phyloP scores from a whole-genome alignment of 2,113 vertebrate species.

The Piliocolobus tephrosceles region DNA sequence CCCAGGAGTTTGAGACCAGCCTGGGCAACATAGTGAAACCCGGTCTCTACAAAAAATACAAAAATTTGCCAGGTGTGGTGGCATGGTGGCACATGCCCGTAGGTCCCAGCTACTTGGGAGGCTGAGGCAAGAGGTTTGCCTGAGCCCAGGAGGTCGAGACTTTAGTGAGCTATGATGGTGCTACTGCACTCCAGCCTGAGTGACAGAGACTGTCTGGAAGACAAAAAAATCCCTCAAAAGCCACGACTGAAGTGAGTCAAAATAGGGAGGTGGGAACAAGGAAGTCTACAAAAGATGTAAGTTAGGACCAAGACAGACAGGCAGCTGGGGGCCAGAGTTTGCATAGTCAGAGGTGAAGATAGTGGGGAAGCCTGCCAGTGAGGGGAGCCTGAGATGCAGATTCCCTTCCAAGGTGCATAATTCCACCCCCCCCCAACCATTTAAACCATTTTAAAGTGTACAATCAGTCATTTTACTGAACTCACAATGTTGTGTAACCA shows the following conservation, averaged over 20 bases:
- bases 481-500: neutral
- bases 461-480: neutral
- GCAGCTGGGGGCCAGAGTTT: neutral
- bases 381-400: neutral
- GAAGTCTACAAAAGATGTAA: neutral
- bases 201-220: too few relatives aligned
- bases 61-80: too few relatives aligned
- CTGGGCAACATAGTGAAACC: too few relatives aligned
- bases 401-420: neutral
- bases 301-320: neutral
- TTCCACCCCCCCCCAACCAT: too few relatives aligned
- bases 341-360: neutral
- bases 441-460: neutral
- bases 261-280: neutral
- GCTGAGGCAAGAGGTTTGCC: too few relatives aligned
- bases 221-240: neutral
- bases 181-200: too few relatives aligned
- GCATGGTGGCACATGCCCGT: too few relatives aligned
- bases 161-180: too few relatives aligned
- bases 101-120: too few relatives aligned
- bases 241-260: neutral
- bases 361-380: neutral
- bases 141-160: too few relatives aligned
- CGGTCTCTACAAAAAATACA: too few relatives aligned
- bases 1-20: too few relatives aligned